phyloP scores from a whole-genome alignment of 2,797 vertebrate genomes.

The Sardinella longiceps region DNA sequence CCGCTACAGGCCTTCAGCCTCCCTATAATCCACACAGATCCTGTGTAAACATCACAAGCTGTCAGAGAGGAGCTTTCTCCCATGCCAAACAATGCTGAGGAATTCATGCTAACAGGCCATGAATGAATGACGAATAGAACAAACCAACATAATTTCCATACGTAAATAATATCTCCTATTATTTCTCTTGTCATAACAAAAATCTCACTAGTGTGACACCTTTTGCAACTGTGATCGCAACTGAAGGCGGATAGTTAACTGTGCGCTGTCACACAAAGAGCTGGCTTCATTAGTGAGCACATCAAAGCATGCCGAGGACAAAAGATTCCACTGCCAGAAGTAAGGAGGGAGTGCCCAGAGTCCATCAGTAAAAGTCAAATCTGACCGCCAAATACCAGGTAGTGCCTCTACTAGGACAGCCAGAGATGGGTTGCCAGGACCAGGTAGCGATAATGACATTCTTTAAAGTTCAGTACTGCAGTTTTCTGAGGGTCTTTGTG shows the following conservation, averaged over 20 bases:
- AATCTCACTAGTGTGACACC: not conserved
- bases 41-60: not conserved
- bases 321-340: not conserved
- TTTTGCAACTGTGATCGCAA: not conserved
- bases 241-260: not conserved
- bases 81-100: not conserved
- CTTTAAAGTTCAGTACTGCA: constrained; percentile 37
- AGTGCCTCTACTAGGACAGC: not conserved
- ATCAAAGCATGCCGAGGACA: constrained; percentile 19
- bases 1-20: not conserved
- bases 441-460: constrained; percentile 27
- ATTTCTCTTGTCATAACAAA: not conserved
- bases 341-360: not conserved
- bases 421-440: not conserved
- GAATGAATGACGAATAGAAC: not conserved
- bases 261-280: not conserved
- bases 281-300: constrained; percentile 16
- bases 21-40: not conserved
- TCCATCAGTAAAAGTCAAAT: not conserved
- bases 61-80: not conserved
- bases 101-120: not conserved
- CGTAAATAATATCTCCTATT: not conserved
- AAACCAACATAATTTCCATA: not conserved
- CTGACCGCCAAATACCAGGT: not conserved
- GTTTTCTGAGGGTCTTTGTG: constrained; percentile 14